Evolutionary conservation across 92 coral and sea anemone genomes (phyloP).

Genomic region (Scolanthus callimorphus): DNA sequence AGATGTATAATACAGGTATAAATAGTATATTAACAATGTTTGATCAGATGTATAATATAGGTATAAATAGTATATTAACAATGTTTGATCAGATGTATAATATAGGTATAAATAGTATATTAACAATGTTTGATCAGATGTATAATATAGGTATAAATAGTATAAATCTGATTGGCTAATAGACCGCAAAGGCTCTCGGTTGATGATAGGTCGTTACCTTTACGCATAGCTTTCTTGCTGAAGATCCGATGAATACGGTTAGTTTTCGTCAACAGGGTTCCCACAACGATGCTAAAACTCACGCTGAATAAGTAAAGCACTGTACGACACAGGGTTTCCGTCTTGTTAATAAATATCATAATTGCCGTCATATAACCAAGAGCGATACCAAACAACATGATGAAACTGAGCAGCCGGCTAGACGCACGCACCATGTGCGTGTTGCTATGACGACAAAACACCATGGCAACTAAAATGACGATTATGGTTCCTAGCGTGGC

Average conservation of each 20-base stretch:
- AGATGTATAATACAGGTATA: no score
- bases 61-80: no score
- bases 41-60: no score
- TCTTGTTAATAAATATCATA: conserved; percentile 56
- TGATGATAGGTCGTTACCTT: no score
- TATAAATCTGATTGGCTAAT: no score
- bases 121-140: no score
- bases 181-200: no score
- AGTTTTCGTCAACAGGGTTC: conserved; percentile 78
- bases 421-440: conserved; percentile 83
- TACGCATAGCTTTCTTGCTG: conserved; percentile 81
- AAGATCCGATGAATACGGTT: conserved; percentile 78
- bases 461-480: conserved; percentile 45
- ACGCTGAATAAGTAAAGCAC: conserved; percentile 65
- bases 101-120: no score
- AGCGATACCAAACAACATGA: conserved; percentile 74
- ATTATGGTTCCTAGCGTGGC: conserved; percentile 43
- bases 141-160: no score
- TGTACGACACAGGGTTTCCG: conserved; percentile 56
- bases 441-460: conserved; percentile 55
- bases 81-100: no score
- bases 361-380: conserved; percentile 69
- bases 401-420: conserved; percentile 57
- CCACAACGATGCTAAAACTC: conserved; percentile 72
- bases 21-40: no score